Conservation (phyloP, 2,797 vertebrate genomes). For the Pithecia hirsuta region DNA sequence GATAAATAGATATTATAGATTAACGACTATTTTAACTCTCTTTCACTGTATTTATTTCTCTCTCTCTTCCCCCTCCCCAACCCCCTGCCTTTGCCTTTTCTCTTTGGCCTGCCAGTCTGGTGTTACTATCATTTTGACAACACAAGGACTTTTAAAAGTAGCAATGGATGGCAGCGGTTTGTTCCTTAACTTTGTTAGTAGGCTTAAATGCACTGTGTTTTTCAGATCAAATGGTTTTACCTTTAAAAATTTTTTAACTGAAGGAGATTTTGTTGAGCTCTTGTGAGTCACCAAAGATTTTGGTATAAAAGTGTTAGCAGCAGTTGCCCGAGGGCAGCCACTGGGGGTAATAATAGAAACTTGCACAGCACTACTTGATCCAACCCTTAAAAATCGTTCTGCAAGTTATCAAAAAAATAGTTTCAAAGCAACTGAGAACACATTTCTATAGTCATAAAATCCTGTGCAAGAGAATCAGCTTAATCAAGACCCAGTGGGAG, state of each 20-base stretch:
- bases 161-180: neutral
- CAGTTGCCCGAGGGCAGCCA: conserved; percentile 58
- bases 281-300: conserved; percentile 63
- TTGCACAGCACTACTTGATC: neutral
- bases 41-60: neutral
- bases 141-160: neutral
- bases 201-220: conserved; percentile 28
- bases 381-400: conserved; percentile 48
- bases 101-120: neutral
- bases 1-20: neutral
- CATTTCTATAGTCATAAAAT: conserved; percentile 46
- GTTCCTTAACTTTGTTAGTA: conserved; percentile 19
- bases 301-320: conserved; percentile 59
- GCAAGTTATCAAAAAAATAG: conserved; percentile 49
- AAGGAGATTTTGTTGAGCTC: conserved; percentile 37
- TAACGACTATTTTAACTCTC: neutral
- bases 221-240: conserved; percentile 43
- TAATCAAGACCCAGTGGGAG: conserved; percentile 30
- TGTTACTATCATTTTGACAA: neutral
- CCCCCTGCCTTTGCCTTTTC: too few species aligned
- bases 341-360: conserved; percentile 47
- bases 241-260: conserved; percentile 55
- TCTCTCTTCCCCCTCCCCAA: neutral
- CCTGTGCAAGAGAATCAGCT: conserved; percentile 10
- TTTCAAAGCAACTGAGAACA: conserved; percentile 46